Conservation (phyloP, 2,113 vertebrate genomes). For the Pongo abelii region DNA sequence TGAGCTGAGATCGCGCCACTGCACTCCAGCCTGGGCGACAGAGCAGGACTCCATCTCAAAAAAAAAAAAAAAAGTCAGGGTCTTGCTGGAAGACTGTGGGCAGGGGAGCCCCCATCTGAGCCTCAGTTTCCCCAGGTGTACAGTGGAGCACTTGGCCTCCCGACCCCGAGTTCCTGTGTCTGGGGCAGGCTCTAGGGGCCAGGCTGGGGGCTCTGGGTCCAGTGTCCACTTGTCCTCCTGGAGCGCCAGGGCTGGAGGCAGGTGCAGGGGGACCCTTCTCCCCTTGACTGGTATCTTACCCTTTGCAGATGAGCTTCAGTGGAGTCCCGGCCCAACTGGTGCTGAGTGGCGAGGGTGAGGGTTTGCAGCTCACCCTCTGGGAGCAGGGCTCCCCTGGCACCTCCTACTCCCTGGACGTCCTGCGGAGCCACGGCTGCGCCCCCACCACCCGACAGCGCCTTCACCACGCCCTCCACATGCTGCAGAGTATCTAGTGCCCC, state of each 20-base stretch:
- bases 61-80: too few relatives aligned
- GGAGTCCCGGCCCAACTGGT: conserved; percentile 87
- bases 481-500: conserved; percentile 70
- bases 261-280: not conserved
- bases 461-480: conserved; percentile 83
- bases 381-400: conserved; percentile 81
- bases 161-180: too few relatives aligned
- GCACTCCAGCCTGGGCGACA: too few relatives aligned
- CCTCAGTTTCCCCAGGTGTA: not conserved
- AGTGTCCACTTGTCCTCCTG: not conserved
- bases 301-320: conserved; percentile 87
- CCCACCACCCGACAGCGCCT: conserved; percentile 82
- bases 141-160: not conserved
- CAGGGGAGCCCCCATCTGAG: not conserved
- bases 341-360: conserved; percentile 81
- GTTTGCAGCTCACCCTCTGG: conserved; percentile 86
- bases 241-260: not conserved
- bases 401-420: conserved; percentile 83
- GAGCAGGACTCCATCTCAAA: too few relatives aligned
- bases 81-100: not conserved
- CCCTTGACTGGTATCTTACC: not conserved
- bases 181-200: not conserved
- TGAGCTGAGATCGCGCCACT: accelerated
- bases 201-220: not conserved
- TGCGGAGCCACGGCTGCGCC: conserved; percentile 82